A percentile compares a stretch with the other conserved stretches of the same genome.
phyloP scores from a whole-genome alignment of 2,113 vertebrate species.

The Phaethornis superciliosus region DNA sequence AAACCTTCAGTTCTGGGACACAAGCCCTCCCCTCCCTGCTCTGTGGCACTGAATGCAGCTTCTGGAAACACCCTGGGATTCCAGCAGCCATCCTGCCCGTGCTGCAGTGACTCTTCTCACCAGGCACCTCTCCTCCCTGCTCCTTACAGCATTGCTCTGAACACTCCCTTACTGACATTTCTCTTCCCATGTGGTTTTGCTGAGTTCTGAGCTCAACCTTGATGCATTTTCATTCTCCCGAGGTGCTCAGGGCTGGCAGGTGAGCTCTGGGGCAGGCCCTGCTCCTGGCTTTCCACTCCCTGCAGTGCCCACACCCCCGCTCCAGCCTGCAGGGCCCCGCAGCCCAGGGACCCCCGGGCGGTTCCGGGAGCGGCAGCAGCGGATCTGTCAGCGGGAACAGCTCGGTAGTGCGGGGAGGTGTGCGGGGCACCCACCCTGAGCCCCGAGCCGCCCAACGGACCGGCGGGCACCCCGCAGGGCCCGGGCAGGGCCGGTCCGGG shows the following conservation, averaged over 20 bases:
- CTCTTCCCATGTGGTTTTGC: not conserved
- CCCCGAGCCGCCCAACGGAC: too few relatives aligned
- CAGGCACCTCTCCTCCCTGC: not conserved
- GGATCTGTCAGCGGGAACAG: not conserved
- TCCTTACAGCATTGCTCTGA: not conserved
- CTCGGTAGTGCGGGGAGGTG: rapidly evolving
- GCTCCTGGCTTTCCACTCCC: not conserved
- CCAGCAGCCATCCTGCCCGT: not conserved
- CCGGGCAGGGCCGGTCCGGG: not conserved
- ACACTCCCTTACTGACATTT: not conserved
- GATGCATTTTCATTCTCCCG: not conserved
- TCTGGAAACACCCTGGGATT: not conserved
- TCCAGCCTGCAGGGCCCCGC: not conserved
- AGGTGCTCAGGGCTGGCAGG: not conserved
- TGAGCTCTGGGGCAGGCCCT: not conserved
- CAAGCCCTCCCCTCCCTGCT: not conserved
- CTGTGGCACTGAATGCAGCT: not conserved
- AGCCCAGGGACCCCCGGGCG: rapidly evolving
- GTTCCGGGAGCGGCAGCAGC: not conserved
- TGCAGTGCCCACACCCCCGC: not conserved
- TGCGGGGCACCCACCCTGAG: not conserved
- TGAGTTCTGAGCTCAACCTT: not conserved
- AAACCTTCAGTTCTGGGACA: not conserved
- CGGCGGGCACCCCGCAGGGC: not conserved
- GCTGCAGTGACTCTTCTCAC: not conserved